phyloP scores from a whole-genome alignment of 2,888 invertebrate genomes.

The Dendrolimus pini region DNA sequence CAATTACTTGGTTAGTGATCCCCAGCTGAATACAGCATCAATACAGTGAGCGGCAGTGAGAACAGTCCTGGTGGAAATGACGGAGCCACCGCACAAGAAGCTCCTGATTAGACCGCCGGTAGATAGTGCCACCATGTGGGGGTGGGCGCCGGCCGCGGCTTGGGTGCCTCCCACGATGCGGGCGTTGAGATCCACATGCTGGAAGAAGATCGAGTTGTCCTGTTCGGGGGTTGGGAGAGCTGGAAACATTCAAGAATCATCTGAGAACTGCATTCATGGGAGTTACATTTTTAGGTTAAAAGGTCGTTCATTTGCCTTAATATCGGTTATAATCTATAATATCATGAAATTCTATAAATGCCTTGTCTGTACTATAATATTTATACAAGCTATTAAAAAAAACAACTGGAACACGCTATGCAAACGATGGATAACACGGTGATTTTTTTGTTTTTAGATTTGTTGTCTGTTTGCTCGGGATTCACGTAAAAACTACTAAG shows the following conservation, averaged over 20 bases:
- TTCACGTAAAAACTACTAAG: no score
- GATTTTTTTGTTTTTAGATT: no score
- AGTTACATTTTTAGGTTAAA: no score
- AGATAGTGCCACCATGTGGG: conserved; percentile 43
- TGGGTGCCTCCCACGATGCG: conserved; percentile 47
- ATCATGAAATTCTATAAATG: no score
- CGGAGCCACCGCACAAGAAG: conserved; percentile 46
- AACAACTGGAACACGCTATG: no score
- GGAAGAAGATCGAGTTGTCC: conserved; percentile 38
- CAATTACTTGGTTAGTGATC: conserved; percentile 25
- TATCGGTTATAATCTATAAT: no score
- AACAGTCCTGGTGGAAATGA: conserved; percentile 30
- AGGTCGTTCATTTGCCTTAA: no score
- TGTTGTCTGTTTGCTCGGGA: no score
- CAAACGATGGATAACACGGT: no score
- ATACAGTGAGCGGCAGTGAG: conserved; percentile 59
- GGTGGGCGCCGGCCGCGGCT: conserved; percentile 35
- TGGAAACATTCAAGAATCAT: conserved; percentile 14
- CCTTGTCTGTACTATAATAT: no score
- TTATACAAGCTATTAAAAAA: no score
- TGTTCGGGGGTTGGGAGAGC: conserved; percentile 37
- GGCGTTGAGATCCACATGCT: conserved; percentile 25
- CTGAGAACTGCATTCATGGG: no score
- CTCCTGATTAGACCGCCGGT: conserved; percentile 28
- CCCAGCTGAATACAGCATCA: conserved; percentile 25